Conservation (phyloP, 2,888 invertebrate species). For the Melolontha melolontha region DNA sequence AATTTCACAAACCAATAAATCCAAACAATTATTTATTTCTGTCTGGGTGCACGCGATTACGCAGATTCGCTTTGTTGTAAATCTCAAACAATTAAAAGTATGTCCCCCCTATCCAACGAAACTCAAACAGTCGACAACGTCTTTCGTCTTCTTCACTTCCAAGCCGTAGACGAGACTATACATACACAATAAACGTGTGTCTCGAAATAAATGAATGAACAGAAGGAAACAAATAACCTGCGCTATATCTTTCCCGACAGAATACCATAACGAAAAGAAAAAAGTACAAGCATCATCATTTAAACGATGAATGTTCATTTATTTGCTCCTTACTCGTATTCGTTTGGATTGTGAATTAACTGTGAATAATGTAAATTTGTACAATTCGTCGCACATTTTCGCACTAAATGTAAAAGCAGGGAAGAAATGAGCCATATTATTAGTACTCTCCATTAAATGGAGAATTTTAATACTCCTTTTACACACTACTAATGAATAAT, state of each 20-base stretch:
- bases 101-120: slow-evolving; percentile 30
- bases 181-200: slow-evolving; percentile 9
- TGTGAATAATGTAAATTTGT: slow-evolving; percentile 46
- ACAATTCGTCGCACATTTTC: slow-evolving; percentile 42
- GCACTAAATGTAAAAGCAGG: slow-evolving; percentile 46
- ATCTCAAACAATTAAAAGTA: slow-evolving; percentile 61
- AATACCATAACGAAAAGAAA: slow-evolving; percentile 7
- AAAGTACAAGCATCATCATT: neutral
- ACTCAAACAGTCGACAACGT: slow-evolving; percentile 37
- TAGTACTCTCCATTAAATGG: slow-evolving; percentile 24
- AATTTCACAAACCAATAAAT: slow-evolving; percentile 55
- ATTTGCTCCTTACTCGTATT: neutral
- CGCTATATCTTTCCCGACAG: slow-evolving; percentile 13
- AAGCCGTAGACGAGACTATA: slow-evolving; percentile 10
- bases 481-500: neutral
- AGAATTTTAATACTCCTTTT: neutral
- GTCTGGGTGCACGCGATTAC: slow-evolving; percentile 60
- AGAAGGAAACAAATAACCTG: slow-evolving; percentile 23
- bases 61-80: slow-evolving; percentile 59
- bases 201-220: slow-evolving; percentile 17
- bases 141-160: slow-evolving; percentile 30
- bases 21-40: slow-evolving; percentile 63
- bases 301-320: slow-evolving; percentile 14
- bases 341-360: slow-evolving; percentile 48
- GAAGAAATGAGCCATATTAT: slow-evolving; percentile 55